Conservation (phyloP, 1,140 invertebrate species). For the Drosophila sulfurigaster region DNA sequence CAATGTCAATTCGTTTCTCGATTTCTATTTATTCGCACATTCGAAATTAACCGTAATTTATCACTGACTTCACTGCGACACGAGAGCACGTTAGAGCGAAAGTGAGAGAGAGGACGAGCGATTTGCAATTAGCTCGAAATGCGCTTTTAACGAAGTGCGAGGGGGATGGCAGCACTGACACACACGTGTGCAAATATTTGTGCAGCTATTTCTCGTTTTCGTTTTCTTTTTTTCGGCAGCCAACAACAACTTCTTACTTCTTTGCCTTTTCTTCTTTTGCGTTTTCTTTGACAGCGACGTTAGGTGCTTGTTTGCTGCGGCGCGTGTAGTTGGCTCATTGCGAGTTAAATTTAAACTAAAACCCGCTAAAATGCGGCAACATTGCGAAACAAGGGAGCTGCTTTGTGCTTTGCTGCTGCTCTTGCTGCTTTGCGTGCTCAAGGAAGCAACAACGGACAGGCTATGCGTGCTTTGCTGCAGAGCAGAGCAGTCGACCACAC, state of each 20-base stretch:
- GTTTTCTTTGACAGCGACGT: slow-evolving; percentile 30
- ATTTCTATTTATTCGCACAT: slow-evolving; percentile 48
- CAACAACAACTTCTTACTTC: slow-evolving; percentile 3
- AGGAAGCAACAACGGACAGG: slow-evolving; percentile 9
- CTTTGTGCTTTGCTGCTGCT: not conserved
- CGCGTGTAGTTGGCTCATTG: slow-evolving; percentile 65
- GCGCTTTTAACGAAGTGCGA: slow-evolving; percentile 72
- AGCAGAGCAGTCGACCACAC: slow-evolving; percentile 27
- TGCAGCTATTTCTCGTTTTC: slow-evolving; percentile 54
- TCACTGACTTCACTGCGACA: slow-evolving; percentile 15
- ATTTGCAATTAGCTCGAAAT: slow-evolving; percentile 58
- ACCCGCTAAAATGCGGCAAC: slow-evolving; percentile 47
- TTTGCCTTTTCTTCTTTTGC: slow-evolving; percentile 29
- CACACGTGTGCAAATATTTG: slow-evolving; percentile 68
- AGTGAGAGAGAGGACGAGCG: not conserved
- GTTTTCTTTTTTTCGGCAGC: slow-evolving; percentile 5
- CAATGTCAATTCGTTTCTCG: slow-evolving; percentile 63
- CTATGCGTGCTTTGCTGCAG: slow-evolving; percentile 34
- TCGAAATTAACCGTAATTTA: slow-evolving; percentile 64
- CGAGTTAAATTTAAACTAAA: slow-evolving; percentile 83
- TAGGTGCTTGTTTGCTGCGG: slow-evolving; percentile 20
- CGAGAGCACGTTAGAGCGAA: slow-evolving; percentile 8
- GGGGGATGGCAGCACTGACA: not conserved
- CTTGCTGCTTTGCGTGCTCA: slow-evolving; percentile 25
- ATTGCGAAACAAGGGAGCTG: slow-evolving; percentile 45